phyloP scores from a whole-genome alignment of 1,140 invertebrate species.

The Drosophila tani region DNA sequence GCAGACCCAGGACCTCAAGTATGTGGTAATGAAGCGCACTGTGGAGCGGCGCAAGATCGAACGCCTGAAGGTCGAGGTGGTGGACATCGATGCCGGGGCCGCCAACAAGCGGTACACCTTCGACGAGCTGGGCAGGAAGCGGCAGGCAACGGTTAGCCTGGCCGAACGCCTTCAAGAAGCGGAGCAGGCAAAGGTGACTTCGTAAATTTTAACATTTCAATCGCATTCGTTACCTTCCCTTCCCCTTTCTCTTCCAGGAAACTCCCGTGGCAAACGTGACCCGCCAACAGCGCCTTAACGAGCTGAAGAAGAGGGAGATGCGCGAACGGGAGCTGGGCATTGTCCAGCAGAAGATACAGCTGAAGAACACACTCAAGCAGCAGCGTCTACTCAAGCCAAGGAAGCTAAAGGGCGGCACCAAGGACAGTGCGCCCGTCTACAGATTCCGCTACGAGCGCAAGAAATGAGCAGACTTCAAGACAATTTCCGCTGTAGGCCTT shows the following conservation, averaged over 20 bases:
- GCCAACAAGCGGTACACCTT: slow-evolving; percentile 93
- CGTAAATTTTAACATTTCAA: neutral
- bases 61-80: slow-evolving; percentile 92
- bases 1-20: slow-evolving; percentile 96
- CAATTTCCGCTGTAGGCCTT: neutral
- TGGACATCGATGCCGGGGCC: slow-evolving; percentile 91
- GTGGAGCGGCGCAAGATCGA: slow-evolving; percentile 96
- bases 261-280: slow-evolving; percentile 85
- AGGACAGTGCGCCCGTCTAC: slow-evolving; percentile 91
- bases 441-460: slow-evolving; percentile 95
- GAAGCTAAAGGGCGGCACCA: slow-evolving; percentile 89
- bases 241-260: slow-evolving; percentile 84
- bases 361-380: slow-evolving; percentile 90
- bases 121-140: slow-evolving; percentile 90
- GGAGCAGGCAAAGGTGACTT: slow-evolving; percentile 79
- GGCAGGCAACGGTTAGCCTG: slow-evolving; percentile 63
- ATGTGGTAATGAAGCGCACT: slow-evolving; percentile 93
- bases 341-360: slow-evolving; percentile 93
- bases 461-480: slow-evolving; percentile 75
- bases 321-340: slow-evolving; percentile 93
- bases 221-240: slow-evolving; percentile 86
- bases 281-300: slow-evolving; percentile 87
- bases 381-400: slow-evolving; percentile 89
- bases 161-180: slow-evolving; percentile 89
- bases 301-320: slow-evolving; percentile 92